phyloP scores from a whole-genome alignment of 2,797 vertebrate genomes.

The Ceryle rudis region DNA sequence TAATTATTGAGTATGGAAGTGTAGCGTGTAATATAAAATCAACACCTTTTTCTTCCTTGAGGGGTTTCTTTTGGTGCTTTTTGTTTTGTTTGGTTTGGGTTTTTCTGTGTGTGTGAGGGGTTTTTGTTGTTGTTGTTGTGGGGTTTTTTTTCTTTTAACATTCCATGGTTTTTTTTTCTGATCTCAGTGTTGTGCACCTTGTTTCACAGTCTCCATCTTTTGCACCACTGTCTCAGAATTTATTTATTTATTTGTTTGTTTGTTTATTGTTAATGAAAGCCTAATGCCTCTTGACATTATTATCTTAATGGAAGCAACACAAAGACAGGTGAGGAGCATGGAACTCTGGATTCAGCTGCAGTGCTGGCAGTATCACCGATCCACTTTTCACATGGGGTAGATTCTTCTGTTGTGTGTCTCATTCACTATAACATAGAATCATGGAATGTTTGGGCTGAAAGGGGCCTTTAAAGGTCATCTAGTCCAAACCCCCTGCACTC shows the following conservation, averaged over 20 bases:
- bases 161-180: background rate
- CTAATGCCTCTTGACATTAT: background rate
- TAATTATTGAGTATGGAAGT: background rate
- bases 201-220: background rate
- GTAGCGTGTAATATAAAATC: background rate
- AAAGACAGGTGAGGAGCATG: background rate
- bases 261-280: background rate
- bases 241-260: accelerated
- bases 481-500: too few species aligned
- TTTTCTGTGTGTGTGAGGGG: too few species aligned
- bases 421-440: background rate
- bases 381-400: background rate
- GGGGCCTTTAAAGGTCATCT: too few species aligned
- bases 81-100: too few species aligned
- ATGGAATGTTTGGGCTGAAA: background rate
- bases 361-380: background rate
- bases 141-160: accelerated
- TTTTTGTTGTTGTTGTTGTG: too few species aligned
- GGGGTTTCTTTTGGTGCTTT: background rate
- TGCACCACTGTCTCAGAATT: background rate
- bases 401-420: accelerated
- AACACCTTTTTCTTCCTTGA: accelerated
- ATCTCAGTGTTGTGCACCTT: accelerated
- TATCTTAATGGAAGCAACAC: background rate
- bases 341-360: accelerated